Percentiles rank a stretch among this genome's conserved stretches.
phyloP scores from a whole-genome alignment of 2,888 invertebrate genomes.

The Phasia obesa region DNA sequence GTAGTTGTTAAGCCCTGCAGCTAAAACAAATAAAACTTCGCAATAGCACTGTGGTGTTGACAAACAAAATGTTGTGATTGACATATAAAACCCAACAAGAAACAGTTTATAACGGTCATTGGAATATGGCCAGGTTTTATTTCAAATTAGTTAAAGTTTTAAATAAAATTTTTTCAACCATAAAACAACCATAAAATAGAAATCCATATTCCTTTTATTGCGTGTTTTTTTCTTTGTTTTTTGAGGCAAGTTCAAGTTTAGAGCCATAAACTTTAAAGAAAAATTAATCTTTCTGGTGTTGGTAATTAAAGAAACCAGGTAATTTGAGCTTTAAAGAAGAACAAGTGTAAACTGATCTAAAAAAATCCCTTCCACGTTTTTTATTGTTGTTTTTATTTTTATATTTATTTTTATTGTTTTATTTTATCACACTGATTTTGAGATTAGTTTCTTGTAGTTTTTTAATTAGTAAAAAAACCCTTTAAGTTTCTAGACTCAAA shows the following conservation, averaged over 20 bases:
- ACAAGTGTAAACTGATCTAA: slow-evolving; percentile 44
- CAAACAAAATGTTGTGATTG: slow-evolving; percentile 8
- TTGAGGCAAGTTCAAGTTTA: slow-evolving; percentile 49
- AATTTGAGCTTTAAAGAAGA: slow-evolving; percentile 8
- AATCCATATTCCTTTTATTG: slow-evolving; percentile 16
- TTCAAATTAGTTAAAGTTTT: slow-evolving; percentile 13
- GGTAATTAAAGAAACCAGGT: slow-evolving; percentile 46
- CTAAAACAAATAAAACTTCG: not conserved
- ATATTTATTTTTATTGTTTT: not conserved
- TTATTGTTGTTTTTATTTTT: not conserved
- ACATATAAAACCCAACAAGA: slow-evolving; percentile 31
- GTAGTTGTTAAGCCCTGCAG: slow-evolving; percentile 18
- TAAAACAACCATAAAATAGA: no score
- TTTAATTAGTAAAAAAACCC: slow-evolving; percentile 34
- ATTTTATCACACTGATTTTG: slow-evolving; percentile 22
- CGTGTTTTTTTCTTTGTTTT: not conserved
- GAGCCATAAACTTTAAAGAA: slow-evolving; percentile 19
- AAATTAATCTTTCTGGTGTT: not conserved
- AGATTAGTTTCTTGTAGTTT: slow-evolving; percentile 35
- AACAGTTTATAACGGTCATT: slow-evolving; percentile 50
- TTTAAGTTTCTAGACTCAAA: slow-evolving; percentile 13
- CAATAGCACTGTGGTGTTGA: slow-evolving; percentile 30
- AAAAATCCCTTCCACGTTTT: slow-evolving; percentile 12
- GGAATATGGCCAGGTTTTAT: slow-evolving; percentile 20
- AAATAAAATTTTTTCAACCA: slow-evolving; percentile 1